Percentiles rank a stretch among this genome's conserved stretches.
phyloP scores from a whole-genome alignment of 2,888 invertebrate species.

The Hymenopus coronatus region DNA sequence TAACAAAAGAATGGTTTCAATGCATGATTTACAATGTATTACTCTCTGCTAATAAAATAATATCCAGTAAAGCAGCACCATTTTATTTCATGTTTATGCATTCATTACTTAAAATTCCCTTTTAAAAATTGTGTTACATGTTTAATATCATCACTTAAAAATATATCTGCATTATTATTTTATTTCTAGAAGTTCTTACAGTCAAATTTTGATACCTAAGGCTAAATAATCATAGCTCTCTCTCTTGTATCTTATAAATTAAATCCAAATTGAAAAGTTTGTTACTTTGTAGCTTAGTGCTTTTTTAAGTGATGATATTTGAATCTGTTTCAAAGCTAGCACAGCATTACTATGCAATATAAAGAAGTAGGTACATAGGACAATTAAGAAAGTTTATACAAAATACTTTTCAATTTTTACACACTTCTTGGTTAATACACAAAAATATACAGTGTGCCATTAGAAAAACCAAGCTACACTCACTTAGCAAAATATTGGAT shows the following conservation, averaged over 20 bases:
- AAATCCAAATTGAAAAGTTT: not conserved
- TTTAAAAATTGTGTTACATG: not conserved
- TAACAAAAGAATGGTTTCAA: not conserved
- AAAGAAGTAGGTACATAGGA: too few species aligned
- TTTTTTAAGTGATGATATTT: not conserved
- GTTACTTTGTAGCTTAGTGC: not conserved
- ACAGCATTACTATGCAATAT: too few species aligned
- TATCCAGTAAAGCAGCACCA: not conserved
- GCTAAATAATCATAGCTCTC: not conserved
- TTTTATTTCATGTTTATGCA: not conserved
- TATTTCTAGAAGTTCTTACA: not conserved
- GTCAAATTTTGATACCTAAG: not conserved
- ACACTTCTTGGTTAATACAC: not conserved
- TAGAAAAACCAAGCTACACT: not conserved
- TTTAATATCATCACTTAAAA: not conserved
- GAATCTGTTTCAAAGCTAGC: not conserved
- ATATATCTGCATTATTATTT: not conserved
- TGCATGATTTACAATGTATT: not conserved
- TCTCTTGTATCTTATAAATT: not conserved
- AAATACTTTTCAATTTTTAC: not conserved
- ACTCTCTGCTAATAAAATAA: not conserved
- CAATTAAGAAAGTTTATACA: too few species aligned
- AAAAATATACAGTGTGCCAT: not conserved
- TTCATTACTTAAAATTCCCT: not conserved
- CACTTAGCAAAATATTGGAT: not conserved